Evolutionary conservation across 2,113 vertebrate genomes (phyloP).

Genomic region (Hemicordylus capensis): DNA sequence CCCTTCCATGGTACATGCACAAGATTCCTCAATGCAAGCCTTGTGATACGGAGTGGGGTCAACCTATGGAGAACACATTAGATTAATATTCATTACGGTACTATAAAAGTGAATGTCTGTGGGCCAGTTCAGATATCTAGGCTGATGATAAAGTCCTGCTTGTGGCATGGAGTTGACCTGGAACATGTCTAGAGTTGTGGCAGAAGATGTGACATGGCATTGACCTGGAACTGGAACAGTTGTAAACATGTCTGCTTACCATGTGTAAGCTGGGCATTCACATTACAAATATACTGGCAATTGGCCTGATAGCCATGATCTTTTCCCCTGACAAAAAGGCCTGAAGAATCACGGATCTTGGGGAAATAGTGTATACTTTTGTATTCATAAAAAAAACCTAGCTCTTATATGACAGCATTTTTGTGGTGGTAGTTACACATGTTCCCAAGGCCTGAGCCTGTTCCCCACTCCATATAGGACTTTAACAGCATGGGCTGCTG

Average conservation of each 20-base stretch:
- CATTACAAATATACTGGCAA: background rate
- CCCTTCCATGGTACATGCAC: constrained; percentile 85
- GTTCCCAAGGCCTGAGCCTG: background rate
- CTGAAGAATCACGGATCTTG: background rate
- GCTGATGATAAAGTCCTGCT: background rate
- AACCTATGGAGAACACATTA: constrained; percentile 70
- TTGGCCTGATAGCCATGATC: background rate
- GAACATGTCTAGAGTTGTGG: no score
- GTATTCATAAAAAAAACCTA: background rate
- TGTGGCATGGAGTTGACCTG: background rate
- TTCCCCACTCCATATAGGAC: no score
- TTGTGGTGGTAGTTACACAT: background rate
- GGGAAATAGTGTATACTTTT: no score
- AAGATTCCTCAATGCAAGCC: constrained; percentile 83
- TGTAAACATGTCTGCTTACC: background rate
- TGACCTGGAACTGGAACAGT: no score
- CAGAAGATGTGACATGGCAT: no score
- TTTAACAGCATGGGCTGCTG: background rate
- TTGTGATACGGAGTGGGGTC: constrained; percentile 80
- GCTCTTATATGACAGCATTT: background rate
- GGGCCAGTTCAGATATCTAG: background rate
- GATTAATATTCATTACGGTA: background rate
- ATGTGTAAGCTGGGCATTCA: background rate
- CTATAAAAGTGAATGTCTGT: background rate
- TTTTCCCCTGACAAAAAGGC: background rate